Evolutionary conservation across 2,113 vertebrate genomes (phyloP).

Genomic region (Pan troglodytes): NHGRI_mPanTro3-v2.1_pri NC_072421.2:32655501-32656000

Average conservation of each 20-base stretch:
- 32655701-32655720: background rate
- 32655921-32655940: background rate
- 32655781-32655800: background rate
- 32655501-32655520: background rate
- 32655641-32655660: background rate
- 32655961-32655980: conserved; percentile 19
- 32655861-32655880: background rate
- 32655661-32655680: background rate
- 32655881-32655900: background rate
- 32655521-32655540: conserved; percentile 2
- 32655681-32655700: background rate
- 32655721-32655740: background rate
- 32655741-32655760: background rate
- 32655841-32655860: background rate
- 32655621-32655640: background rate
- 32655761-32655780: background rate
- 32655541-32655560: conserved; percentile 16
- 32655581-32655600: conserved; percentile 4
- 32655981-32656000: background rate
- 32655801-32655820: background rate
- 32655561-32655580: background rate
- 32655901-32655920: background rate
- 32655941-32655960: background rate
- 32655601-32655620: background rate
- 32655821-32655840: background rate